These are phyloP conservation scores for Virgularia gustaviana DNA, from an alignment of 92 coral and sea anemone genomes.

Conservation along the genomic window DNA sequence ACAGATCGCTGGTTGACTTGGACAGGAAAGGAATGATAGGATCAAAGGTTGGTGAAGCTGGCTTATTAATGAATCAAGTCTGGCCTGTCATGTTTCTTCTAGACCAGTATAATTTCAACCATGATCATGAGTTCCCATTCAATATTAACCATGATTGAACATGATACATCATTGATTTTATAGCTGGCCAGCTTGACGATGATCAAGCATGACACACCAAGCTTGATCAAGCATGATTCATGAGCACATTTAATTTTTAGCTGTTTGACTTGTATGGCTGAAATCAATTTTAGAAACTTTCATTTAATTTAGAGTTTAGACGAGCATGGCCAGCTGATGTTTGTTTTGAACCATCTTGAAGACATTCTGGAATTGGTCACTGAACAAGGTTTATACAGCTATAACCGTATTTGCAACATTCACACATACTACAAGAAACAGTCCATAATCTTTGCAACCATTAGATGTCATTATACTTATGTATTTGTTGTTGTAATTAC, in stretches of 20 bases:
- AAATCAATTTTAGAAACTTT: background rate
- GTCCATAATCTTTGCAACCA: constrained; percentile 3
- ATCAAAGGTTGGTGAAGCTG: constrained; percentile 67
- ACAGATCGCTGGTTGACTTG: constrained; percentile 84
- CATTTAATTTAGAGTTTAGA: constrained; percentile 73
- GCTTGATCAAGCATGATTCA: no score
- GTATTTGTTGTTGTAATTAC: background rate
- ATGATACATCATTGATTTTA: background rate
- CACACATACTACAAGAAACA: background rate
- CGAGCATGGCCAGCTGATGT: constrained; percentile 97
- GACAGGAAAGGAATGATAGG: constrained; percentile 92
- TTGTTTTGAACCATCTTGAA: constrained; percentile 89
- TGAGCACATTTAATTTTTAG: background rate
- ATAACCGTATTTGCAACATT: background rate
- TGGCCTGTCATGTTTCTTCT: no score
- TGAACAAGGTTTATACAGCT: constrained; percentile 75
- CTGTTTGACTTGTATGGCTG: background rate
- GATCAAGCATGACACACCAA: no score
- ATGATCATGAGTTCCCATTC: no score
- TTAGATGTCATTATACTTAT: background rate
- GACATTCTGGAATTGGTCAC: constrained; percentile 83
- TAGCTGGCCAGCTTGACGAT: background rate
- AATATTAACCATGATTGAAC: background rate
- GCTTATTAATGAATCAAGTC: no score
- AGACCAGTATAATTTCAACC: no score